Conservation (phyloP, 2,113 vertebrate species). For the Carassius carassius region DNA sequence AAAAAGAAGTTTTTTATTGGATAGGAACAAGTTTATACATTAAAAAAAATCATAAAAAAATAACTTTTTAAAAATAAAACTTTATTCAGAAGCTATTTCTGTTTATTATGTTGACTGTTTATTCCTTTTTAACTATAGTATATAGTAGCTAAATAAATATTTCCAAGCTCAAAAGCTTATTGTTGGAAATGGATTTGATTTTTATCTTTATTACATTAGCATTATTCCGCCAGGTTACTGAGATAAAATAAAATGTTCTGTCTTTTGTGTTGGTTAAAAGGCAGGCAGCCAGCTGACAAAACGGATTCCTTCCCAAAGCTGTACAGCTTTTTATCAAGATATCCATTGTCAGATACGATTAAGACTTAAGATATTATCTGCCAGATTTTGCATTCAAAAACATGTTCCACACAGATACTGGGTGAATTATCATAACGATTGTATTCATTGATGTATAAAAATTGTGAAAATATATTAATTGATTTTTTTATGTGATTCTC, state of each 20-base stretch:
- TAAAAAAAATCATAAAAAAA: not conserved
- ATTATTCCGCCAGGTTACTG: slow-evolving; percentile 23
- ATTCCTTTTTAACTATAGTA: not conserved
- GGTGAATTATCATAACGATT: not conserved
- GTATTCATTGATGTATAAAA: not conserved
- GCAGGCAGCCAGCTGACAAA: not conserved
- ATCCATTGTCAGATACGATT: not conserved
- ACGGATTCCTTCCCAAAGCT: slow-evolving; percentile 8
- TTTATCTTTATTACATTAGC: slow-evolving; percentile 27
- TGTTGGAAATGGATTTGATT: not conserved
- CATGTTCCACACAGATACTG: not conserved
- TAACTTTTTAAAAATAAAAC: not conserved
- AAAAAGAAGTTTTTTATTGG: too few relatives aligned
- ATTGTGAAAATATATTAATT: not conserved
- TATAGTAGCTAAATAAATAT: not conserved
- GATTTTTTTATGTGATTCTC: not conserved
- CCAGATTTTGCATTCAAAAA: not conserved
- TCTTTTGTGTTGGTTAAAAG: not conserved
- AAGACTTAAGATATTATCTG: not conserved
- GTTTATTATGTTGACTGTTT: not conserved
- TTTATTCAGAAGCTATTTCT: not conserved
- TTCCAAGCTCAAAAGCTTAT: slow-evolving; percentile 26
- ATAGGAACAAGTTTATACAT: not conserved
- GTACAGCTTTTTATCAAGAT: slow-evolving; percentile 22
- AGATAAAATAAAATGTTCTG: slow-evolving; percentile 9